Percentiles rank a stretch among this genome's conserved stretches.
phyloP scores from a whole-genome alignment of 2,888 invertebrate species.

The Boloria euphrosyne region DNA sequence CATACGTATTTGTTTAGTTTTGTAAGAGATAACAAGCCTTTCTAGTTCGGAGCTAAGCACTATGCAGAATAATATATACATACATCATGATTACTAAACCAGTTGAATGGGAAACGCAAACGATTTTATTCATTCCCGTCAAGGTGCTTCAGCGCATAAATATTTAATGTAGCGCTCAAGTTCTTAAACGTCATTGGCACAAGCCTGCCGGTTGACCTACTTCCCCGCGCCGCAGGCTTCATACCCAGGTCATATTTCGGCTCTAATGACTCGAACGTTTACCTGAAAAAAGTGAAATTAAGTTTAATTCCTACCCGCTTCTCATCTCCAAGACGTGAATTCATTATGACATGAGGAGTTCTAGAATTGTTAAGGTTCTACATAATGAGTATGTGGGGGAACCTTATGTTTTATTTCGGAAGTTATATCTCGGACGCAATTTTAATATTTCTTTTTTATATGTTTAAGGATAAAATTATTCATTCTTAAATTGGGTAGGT shows the following conservation, averaged over 20 bases:
- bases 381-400: background rate
- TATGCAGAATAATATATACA: background rate
- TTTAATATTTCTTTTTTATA: too few species aligned
- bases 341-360: conserved; percentile 11
- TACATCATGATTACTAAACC: conserved; percentile 1
- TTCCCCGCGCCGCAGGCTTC: conserved; percentile 3
- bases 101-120: conserved; percentile 13
- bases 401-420: too few species aligned
- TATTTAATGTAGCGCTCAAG: conserved; percentile 26
- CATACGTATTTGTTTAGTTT: too few species aligned
- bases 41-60: too few species aligned
- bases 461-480: too few species aligned
- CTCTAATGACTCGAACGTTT: conserved; percentile 28
- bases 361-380: too few species aligned
- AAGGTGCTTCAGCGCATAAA: conserved; percentile 24
- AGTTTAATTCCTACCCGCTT: conserved; percentile 9
- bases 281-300: conserved; percentile 19
- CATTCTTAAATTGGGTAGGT: too few species aligned
- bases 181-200: conserved; percentile 28
- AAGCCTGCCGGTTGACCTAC: conserved; percentile 27
- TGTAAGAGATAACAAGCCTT: too few species aligned
- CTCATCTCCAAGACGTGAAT: conserved; percentile 5
- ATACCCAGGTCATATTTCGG: conserved; percentile 21
- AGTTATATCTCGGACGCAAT: too few species aligned
- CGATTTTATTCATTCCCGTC: conserved; percentile 12